A percentile compares a stretch with the other conserved stretches of the same genome.
phyloP scores from a whole-genome alignment of 2,888 invertebrate species.

The Cyaniris semiargus region DNA sequence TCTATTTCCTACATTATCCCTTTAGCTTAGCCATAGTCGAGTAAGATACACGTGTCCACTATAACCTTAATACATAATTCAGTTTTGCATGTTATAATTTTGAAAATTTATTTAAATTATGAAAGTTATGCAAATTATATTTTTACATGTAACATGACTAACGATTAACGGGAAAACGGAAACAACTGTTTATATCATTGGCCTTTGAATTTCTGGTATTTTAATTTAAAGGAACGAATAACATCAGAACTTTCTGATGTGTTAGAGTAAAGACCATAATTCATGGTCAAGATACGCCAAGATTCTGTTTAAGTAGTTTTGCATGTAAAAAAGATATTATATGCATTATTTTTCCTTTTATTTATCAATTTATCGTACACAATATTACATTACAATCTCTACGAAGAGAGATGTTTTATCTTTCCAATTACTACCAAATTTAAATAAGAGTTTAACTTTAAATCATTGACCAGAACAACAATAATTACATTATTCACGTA shows the following conservation, averaged over 20 bases:
- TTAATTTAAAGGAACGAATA: neutral
- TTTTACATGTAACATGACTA: neutral
- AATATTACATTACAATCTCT: too few relatives aligned
- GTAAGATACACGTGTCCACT: neutral
- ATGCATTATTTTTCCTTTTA: neutral
- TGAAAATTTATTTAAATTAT: neutral
- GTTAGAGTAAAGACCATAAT: too few relatives aligned
- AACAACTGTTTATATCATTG: neutral
- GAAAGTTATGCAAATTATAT: neutral
- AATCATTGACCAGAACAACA: neutral
- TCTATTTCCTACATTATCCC: neutral
- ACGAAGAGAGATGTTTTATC: too few relatives aligned
- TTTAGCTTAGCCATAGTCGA: neutral
- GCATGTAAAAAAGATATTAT: too few relatives aligned
- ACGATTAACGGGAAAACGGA: neutral
- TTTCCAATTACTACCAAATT: too few relatives aligned
- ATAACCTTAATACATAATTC: neutral
- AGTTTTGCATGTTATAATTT: neutral
- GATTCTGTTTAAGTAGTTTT: too few relatives aligned
- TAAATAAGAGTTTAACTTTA: neutral
- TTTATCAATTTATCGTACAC: too few relatives aligned
- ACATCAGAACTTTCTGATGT: too few relatives aligned
- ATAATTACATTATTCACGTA: neutral
- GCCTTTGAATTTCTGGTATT: neutral
- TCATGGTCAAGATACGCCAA: too few relatives aligned